Base-by-base conservation (phyloP, 2,113 vertebrate species). In the Psephotus haematonotus region DNA sequence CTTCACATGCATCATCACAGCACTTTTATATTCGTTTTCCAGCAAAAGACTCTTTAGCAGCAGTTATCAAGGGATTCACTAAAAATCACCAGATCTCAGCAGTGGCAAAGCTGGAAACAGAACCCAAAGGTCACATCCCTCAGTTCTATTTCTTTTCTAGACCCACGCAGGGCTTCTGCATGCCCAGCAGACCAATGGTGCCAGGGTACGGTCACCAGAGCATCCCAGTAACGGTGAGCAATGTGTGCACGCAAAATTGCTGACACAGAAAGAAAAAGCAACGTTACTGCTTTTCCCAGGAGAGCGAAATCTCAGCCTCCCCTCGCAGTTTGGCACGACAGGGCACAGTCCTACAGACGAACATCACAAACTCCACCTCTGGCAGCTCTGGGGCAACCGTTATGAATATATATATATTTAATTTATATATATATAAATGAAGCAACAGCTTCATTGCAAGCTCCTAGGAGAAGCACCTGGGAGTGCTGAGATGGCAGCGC, bases 401-500 rank as follows among this genome's bases (percentile, higher is more conserved):
- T 77, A 4, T 2, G 11, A 47, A 33, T 37, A n/a, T n/a, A n/a
- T n/a, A n/a, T n/a, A n/a, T n/a, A n/a, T n/a, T n/a, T n/a, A n/a
- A n/a, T n/a, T n/a, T n/a, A n/a, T n/a, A n/a, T n/a, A n/a, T n/a
- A n/a, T n/a, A n/a, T n/a, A n/a, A n/a, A n/a, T n/a, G n/a, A n/a
- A n/a, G n/a, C n/a, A 35, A 53, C 24, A 29, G 39, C 11, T 52
- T 28, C 0, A 1, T 47, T 60, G 17, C 47, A 5, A 35, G 43
- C 49, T 17, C 24, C 0, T 2, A 2, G 9, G 16, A 49, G 53
- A 18, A 53, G 52, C 16, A 19, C 1, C 5, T 0, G 11, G 87
- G 11, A 7, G 70, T 2, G 28, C 19, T 16, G 2, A 16, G 55
- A 11, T 1, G 11, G 31, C 47, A 50, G 29, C 0, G 10, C 44